Evolutionary conservation across 2,113 vertebrate species (phyloP).

Genomic region (Rhinolophus sinicus): DNA sequence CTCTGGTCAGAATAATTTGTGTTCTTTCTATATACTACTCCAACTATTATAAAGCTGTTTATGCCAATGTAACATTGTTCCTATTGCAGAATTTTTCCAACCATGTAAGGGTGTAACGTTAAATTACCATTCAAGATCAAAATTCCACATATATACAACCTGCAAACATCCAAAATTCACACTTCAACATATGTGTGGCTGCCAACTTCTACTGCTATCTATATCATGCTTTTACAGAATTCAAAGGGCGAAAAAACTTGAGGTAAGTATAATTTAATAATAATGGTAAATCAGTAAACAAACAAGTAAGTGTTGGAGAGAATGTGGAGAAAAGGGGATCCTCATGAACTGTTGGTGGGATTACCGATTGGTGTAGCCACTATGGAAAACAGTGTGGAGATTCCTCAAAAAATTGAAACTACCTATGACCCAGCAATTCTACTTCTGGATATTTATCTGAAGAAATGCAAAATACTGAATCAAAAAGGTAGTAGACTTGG

Average conservation of each 20-base stretch:
- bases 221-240: not conserved
- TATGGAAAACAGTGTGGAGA: too few species aligned
- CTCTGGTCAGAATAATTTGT: slow-evolving; percentile 71
- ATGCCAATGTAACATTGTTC: slow-evolving; percentile 58
- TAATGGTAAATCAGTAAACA: not conserved
- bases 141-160: slow-evolving; percentile 40
- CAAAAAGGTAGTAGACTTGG: too few species aligned
- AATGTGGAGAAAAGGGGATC: too few species aligned
- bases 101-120: slow-evolving; percentile 23
- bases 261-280: slow-evolving; percentile 20
- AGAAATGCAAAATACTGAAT: too few species aligned
- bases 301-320: too few species aligned
- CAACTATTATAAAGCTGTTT: slow-evolving; percentile 55
- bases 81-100: slow-evolving; percentile 39
- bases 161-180: slow-evolving; percentile 54
- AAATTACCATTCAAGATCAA: slow-evolving; percentile 48
- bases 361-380: too few species aligned
- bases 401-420: too few species aligned
- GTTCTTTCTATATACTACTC: slow-evolving; percentile 61
- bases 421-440: too few species aligned
- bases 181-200: slow-evolving; percentile 40
- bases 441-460: too few species aligned
- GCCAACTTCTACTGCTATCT: not conserved
- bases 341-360: too few species aligned
- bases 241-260: not conserved